These are phyloP conservation scores for Noctuana brunneofusca DNA, from an alignment of 2,888 invertebrate species.

Conservation along the genomic window DNA sequence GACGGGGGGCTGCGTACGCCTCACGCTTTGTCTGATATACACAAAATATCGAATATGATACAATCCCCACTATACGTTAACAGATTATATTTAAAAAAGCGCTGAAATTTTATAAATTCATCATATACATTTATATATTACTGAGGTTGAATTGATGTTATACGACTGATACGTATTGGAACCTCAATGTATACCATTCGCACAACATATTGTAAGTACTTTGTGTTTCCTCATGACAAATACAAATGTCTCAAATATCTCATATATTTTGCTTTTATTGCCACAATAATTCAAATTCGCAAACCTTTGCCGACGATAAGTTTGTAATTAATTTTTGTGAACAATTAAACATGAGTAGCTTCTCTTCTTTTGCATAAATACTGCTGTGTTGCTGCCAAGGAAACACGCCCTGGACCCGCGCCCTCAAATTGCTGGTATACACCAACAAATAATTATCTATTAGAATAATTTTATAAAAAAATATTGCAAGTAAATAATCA, in stretches of 20 bases:
- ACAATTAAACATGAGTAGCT: not conserved
- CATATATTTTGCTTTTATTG: not conserved
- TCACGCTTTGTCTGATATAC: slow-evolving; percentile 65
- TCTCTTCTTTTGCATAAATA: slow-evolving; percentile 17
- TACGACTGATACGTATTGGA: slow-evolving; percentile 35
- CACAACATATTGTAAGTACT: slow-evolving; percentile 68
- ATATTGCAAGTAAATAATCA: slow-evolving; percentile 64
- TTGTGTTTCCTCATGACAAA: slow-evolving; percentile 44
- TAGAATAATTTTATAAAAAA: slow-evolving; percentile 59
- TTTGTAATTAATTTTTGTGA: slow-evolving; percentile 27
- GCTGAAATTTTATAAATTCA: slow-evolving; percentile 76
- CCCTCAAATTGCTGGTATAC: slow-evolving; percentile 44
- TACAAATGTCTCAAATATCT: slow-evolving; percentile 34
- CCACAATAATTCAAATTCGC: slow-evolving; percentile 19
- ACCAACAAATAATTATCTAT: slow-evolving; percentile 61
- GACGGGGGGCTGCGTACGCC: slow-evolving; percentile 55
- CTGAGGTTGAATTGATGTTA: slow-evolving; percentile 40
- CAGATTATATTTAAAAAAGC: slow-evolving; percentile 73
- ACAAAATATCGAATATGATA: slow-evolving; percentile 67
- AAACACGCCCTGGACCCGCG: slow-evolving; percentile 40
- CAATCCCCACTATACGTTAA: slow-evolving; percentile 63
- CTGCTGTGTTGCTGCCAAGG: slow-evolving; percentile 27
- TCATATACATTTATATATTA: slow-evolving; percentile 67
- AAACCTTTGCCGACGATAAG: slow-evolving; percentile 32
- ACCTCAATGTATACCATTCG: slow-evolving; percentile 51